These are phyloP conservation scores for Deroptyus accipitrinus DNA, from an alignment of 2,113 vertebrate species.

Conservation along the genomic window DNA sequence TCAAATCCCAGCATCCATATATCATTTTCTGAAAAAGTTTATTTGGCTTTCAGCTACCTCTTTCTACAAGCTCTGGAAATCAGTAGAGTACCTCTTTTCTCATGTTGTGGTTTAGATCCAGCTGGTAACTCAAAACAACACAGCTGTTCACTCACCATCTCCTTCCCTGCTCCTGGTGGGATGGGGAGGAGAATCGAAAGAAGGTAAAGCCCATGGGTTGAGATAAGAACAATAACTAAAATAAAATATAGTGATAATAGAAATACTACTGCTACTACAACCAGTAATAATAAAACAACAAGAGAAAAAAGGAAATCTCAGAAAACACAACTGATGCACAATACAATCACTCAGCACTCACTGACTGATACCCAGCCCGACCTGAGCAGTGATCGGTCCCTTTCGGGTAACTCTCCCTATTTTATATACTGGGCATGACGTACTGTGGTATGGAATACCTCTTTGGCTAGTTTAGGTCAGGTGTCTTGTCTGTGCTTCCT, in stretches of 20 bases:
- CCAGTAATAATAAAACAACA: background rate
- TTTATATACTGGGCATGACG: background rate
- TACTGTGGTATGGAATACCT: background rate
- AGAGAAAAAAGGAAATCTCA: background rate
- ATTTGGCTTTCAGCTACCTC: background rate
- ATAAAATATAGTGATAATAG: background rate
- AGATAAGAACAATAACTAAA: background rate
- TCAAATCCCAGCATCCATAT: background rate
- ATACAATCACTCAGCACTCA: background rate
- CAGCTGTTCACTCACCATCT: background rate
- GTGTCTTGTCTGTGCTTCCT: background rate
- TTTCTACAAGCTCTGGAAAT: slow-evolving; percentile 35
- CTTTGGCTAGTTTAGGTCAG: background rate
- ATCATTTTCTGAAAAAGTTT: background rate
- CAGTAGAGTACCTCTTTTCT: slow-evolving; percentile 5
- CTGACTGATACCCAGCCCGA: background rate
- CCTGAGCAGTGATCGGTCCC: background rate
- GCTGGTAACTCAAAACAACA: background rate
- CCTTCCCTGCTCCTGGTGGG: background rate
- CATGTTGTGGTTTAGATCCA: background rate
- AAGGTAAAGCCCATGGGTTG: background rate
- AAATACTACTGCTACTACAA: background rate
- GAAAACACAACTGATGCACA: background rate
- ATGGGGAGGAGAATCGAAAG: background rate
- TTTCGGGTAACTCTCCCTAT: background rate